These are phyloP conservation scores for Zenarchopterus dispar DNA, from an alignment of 2,797 vertebrate genomes.

Conservation along the genomic window DNA sequence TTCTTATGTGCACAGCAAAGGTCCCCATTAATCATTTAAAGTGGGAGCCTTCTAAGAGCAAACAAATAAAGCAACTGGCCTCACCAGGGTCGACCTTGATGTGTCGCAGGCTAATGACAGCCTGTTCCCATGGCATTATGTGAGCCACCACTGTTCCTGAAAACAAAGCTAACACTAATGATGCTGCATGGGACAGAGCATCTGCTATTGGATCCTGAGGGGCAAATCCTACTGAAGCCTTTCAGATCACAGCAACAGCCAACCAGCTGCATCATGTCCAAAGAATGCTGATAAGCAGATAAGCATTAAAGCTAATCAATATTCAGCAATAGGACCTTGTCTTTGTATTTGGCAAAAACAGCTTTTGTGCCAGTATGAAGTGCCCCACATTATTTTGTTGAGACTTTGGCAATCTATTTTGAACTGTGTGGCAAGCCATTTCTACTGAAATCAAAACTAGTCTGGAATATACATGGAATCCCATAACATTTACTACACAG, in stretches of 20 bases:
- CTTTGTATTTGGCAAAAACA: slow-evolving; percentile 7
- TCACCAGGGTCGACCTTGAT: slow-evolving; percentile 45
- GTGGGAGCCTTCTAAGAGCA: slow-evolving; percentile 32
- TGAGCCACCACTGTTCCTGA: slow-evolving; percentile 47
- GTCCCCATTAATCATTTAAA: slow-evolving; percentile 48
- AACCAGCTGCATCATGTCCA: slow-evolving; percentile 49
- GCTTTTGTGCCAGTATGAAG: not conserved
- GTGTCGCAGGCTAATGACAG: slow-evolving; percentile 56
- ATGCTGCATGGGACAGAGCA: slow-evolving; percentile 54
- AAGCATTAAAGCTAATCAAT: slow-evolving; percentile 35
- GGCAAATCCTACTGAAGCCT: slow-evolving; percentile 38
- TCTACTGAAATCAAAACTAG: not conserved
- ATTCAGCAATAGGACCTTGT: not conserved
- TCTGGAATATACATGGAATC: not conserved
- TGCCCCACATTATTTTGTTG: not conserved
- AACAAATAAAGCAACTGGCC: slow-evolving; percentile 51
- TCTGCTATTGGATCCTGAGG: slow-evolving; percentile 57
- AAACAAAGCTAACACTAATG: slow-evolving; percentile 63
- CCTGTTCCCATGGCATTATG: slow-evolving; percentile 38
- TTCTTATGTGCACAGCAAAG: slow-evolving; percentile 17
- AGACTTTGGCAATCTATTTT: not conserved
- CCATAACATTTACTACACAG: not conserved
- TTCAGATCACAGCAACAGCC: slow-evolving; percentile 38
- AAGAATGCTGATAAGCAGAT: slow-evolving; percentile 27
- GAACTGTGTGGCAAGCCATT: not conserved